These are phyloP conservation scores for Pheosia tremula DNA, from an alignment of 2,888 invertebrate species.

Conservation along the genomic window DNA sequence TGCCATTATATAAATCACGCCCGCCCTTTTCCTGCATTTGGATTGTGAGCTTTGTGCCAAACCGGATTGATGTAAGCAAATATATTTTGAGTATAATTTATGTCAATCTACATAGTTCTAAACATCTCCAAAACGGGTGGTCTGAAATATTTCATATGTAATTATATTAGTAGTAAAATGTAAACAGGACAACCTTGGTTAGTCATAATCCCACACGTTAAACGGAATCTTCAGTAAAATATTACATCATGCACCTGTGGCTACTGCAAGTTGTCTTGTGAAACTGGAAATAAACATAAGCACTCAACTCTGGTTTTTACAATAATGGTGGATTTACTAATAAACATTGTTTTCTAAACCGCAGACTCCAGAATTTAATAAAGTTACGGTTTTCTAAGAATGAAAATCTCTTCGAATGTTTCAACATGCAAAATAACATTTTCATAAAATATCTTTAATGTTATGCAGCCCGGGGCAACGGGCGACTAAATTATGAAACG, in stretches of 20 bases:
- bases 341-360: slow-evolving; percentile 11
- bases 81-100: too few species aligned
- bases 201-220: too few species aligned
- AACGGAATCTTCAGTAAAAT: too few species aligned
- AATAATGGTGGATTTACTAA: background rate
- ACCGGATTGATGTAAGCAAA: too few species aligned
- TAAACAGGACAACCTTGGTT: too few species aligned
- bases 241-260: too few species aligned
- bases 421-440: slow-evolving; percentile 59
- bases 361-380: slow-evolving; percentile 32
- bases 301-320: slow-evolving; percentile 15
- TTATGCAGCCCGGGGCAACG: slow-evolving; percentile 59
- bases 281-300: background rate
- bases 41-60: slow-evolving; percentile 9
- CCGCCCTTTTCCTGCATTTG: slow-evolving; percentile 18
- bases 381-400: slow-evolving; percentile 24
- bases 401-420: slow-evolving; percentile 48
- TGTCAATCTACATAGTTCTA: too few species aligned
- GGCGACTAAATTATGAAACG: slow-evolving; percentile 64
- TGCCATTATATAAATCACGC: slow-evolving; percentile 51
- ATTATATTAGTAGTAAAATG: too few species aligned
- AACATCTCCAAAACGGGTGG: too few species aligned
- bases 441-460: slow-evolving; percentile 61
- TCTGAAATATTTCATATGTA: too few species aligned
- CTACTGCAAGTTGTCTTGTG: too few species aligned